Base-by-base conservation (phyloP, 1,140 invertebrate genomes). In the Aphelinus atriplicis region DNA sequence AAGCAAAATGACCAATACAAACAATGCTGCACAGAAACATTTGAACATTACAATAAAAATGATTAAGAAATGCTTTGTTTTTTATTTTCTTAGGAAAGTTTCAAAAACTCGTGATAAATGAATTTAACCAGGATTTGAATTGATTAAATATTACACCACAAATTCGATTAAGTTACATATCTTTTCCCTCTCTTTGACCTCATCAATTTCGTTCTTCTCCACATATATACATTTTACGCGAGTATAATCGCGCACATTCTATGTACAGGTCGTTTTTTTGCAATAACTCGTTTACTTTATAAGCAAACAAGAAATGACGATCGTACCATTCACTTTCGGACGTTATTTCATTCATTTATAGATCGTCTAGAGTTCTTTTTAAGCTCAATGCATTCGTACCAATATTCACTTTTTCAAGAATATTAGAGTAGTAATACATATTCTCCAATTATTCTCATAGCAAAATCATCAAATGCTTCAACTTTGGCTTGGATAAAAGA, bases 401-500 rank as follows among this genome's bases (percentile, higher is more conserved):
- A 26, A 26, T 26, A 26, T 26, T 26, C 26, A 26, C 26, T 26
- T 26, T 26, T 26, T 26, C 26, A 26, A 26, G 26, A 26, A 26
- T 26, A 26, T 26, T 26, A 26, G 26, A 26, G 26, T 26, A 26
- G 26, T 26, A 26, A 26, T 26, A 26, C 26, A 26, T 26, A 26
- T 26, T 26, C 26, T 26, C 26, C 26, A 26, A 26, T 26, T 26
- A 26, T 26, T 26, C 26, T 26, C 26, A 26, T 26, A 26, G 26
- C 26, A 26, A 26, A 26, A 26, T 26, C 26, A 26, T 26, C 26
- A 26, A 26, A 26, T 26, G 26, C 26, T 26, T 26, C 58, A 74
- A 75, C 66, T 75, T 75, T 69, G 66, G 66, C 70, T 69, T 74
- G 42, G 43, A 69, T 63, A 74, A 56, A 58, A 68, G 2, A 63